These are phyloP conservation scores for Rhagoletis pomonella DNA, from an alignment of 1,140 invertebrate species.

Conservation along the genomic window DNA sequence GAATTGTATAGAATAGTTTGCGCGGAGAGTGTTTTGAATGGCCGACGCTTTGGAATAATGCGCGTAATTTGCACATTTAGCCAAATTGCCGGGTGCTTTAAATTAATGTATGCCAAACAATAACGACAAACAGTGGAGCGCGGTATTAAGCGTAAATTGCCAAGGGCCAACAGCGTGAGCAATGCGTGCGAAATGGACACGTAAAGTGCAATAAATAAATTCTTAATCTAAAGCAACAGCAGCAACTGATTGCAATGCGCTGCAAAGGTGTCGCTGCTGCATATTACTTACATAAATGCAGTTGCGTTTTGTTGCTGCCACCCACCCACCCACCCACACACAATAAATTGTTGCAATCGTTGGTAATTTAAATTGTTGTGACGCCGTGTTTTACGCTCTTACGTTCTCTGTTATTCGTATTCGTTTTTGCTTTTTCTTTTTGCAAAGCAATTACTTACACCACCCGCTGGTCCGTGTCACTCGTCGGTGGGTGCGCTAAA, in stretches of 20 bases:
- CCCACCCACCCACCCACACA: neutral
- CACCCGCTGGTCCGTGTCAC: neutral
- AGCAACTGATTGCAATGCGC: neutral
- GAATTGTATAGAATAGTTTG: neutral
- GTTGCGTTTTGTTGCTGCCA: too few relatives aligned
- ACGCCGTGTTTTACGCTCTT: neutral
- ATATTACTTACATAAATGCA: neutral
- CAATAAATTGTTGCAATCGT: slow-evolving; percentile 26
- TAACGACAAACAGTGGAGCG: neutral
- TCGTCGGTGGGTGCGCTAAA: neutral
- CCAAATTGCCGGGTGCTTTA: slow-evolving; percentile 1
- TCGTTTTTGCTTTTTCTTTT: neutral
- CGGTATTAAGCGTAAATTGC: neutral
- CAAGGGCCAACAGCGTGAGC: neutral
- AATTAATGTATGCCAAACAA: slow-evolving; percentile 9
- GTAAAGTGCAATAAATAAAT: neutral
- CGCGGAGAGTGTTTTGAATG: neutral
- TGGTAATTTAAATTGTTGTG: neutral
- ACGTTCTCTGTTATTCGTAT: neutral
- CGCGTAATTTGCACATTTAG: neutral
- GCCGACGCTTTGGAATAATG: neutral
- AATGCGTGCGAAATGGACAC: neutral
- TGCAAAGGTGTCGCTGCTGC: neutral
- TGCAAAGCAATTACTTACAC: slow-evolving; percentile 4
- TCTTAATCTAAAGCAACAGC: neutral